phyloP scores from a whole-genome alignment of 2,113 vertebrate genomes.

The Dipodomys spectabilis region DNA sequence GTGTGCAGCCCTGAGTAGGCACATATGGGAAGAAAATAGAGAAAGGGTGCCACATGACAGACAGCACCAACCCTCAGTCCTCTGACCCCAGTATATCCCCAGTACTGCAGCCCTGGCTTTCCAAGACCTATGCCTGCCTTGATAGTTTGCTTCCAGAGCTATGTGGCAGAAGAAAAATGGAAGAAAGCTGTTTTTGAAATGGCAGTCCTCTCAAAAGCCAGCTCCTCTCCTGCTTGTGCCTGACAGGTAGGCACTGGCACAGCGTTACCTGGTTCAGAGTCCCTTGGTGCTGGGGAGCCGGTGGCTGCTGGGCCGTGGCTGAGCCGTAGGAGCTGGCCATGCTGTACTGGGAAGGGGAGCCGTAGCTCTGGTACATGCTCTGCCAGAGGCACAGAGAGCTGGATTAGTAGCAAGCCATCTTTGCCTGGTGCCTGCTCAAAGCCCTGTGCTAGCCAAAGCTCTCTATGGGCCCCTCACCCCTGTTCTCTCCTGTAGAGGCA shows the following conservation, averaged over 20 bases:
- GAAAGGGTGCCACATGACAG: neutral
- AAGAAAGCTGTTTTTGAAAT: neutral
- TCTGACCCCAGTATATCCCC: neutral
- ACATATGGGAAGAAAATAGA: no score
- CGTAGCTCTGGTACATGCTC: constrained; percentile 88
- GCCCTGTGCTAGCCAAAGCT: fast-evolving
- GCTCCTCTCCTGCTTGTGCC: neutral
- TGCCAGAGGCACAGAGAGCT: constrained; percentile 78
- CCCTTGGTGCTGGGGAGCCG: constrained; percentile 82
- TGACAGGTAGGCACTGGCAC: neutral
- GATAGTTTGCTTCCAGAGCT: no score
- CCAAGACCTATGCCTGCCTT: neutral
- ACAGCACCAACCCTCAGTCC: neutral
- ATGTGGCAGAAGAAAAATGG: neutral
- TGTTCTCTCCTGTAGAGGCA: fast-evolving
- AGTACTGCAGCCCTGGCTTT: neutral
- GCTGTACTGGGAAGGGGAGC: constrained; percentile 88
- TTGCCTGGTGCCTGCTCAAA: neutral
- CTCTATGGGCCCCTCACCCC: fast-evolving
- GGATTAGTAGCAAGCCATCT: neutral
- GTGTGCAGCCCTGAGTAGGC: no score
- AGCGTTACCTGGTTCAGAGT: constrained; percentile 81
- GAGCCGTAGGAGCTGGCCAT: constrained; percentile 84
- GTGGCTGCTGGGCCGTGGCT: constrained; percentile 75
- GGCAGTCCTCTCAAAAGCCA: fast-evolving